Evolutionary conservation across 2,113 vertebrate species (phyloP).

Genomic region (Crotalus horridus): DNA sequence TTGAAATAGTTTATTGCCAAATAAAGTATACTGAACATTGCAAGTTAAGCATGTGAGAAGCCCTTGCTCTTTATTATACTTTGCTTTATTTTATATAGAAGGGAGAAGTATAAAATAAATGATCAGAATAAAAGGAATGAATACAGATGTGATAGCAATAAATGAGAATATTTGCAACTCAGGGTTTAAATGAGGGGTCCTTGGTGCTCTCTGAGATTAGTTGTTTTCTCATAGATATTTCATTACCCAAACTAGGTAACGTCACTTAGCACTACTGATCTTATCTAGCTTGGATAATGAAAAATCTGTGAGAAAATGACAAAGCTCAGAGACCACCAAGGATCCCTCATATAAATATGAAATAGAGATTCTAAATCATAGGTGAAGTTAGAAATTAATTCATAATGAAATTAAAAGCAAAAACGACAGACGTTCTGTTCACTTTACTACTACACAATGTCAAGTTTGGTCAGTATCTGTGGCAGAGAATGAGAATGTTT

Average conservation of each 20-base stretch:
- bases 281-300: too few species aligned
- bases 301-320: too few species aligned
- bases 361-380: neutral
- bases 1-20: neutral
- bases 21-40: neutral
- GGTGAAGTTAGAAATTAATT: neutral
- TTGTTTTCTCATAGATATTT: too few species aligned
- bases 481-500: neutral
- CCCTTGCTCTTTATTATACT: neutral
- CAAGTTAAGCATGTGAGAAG: neutral
- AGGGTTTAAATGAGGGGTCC: too few species aligned
- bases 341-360: neutral
- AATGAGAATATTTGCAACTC: too few species aligned
- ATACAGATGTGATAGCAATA: neutral
- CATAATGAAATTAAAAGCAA: neutral
- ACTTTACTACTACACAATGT: neutral
- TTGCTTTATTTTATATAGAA: neutral
- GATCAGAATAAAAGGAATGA: neutral
- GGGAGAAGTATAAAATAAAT: neutral
- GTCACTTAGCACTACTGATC: too few species aligned
- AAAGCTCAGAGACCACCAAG: too few species aligned
- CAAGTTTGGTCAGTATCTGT: neutral
- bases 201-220: too few species aligned
- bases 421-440: neutral
- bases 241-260: too few species aligned